phyloP scores from a whole-genome alignment of 2,888 invertebrate species.

The Pseudococcus viburni region DNA sequence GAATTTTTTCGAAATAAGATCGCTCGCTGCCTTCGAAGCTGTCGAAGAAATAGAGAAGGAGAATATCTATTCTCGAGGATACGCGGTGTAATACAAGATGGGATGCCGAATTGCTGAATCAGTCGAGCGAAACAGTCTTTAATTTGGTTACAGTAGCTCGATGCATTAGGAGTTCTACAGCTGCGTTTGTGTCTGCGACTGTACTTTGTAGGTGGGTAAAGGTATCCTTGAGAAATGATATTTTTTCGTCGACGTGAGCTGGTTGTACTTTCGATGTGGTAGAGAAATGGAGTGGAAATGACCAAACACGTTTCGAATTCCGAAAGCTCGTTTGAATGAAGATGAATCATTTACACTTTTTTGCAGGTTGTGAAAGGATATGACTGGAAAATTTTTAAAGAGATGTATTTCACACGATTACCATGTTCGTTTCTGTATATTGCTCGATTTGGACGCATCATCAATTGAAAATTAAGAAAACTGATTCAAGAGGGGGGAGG shows the following conservation, averaged over 20 bases:
- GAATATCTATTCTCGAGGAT: background rate
- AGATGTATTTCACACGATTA: too few species aligned
- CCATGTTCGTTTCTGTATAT: too few species aligned
- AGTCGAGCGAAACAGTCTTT: constrained; percentile 20
- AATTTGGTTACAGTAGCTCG: constrained; percentile 6
- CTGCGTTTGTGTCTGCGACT: background rate
- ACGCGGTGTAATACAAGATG: background rate
- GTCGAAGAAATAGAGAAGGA: too few species aligned
- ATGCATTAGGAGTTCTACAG: background rate
- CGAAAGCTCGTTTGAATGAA: too few species aligned
- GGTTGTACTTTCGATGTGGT: background rate
- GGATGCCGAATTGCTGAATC: background rate
- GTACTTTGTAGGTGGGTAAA: background rate
- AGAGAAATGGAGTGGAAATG: background rate
- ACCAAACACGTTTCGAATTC: too few species aligned
- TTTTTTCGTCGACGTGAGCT: background rate
- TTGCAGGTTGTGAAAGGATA: too few species aligned
- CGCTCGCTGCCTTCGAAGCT: background rate
- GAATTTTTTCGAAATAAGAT: background rate
- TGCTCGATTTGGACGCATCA: too few species aligned
- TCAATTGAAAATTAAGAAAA: too few species aligned
- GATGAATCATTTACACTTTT: too few species aligned
- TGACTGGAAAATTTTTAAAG: too few species aligned
- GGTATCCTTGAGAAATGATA: background rate
- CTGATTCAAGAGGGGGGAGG: too few species aligned